Evolutionary conservation across 1,140 invertebrate species (phyloP), one percentile per base, ranked within the genome.

Genomic region (Calycopis cecrops): DNA sequence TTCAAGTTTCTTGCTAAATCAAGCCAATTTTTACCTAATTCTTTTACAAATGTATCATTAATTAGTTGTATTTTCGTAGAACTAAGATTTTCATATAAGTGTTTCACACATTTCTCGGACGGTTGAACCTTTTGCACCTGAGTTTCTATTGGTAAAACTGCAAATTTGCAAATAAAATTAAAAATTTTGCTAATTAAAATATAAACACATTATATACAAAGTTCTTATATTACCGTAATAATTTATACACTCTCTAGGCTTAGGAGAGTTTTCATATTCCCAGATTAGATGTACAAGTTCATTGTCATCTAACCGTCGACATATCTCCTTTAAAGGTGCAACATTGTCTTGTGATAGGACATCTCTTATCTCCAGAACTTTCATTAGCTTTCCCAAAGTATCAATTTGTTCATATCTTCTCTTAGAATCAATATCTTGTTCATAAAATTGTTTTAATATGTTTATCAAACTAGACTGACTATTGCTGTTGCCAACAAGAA

Each of bases 1-100:
- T 80, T 75, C 21, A 91, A 71, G 67, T 80, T 73, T 81, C 90
- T 85, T 9, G 80, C 88, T 12, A 91, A 71, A 35, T 89, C 85
- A 66, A 80, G 80, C 90, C 90, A 91, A 55, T 73, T 74, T 50
- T 65, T 79, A 14, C 90, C 90, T 53, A 91, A 72, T 68, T 85
- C 79, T 63, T 87, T 77, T 40, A 65, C 55, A 3, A 88, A 62
- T 44, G 65, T 73, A 57, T 78, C 59, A 59, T 73, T 67, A 40
- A 86, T 78, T 59, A 67, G 72, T 56, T 76, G 38, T 18, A 56
- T 76, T 67, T 80, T 83, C 50, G 34, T 66, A 37, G 60, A 34
- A 55, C 63, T 74, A 50, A 79, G 52, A 17, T 48, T 67, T 16
- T 58, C 60, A 49, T 47, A 55, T 1, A 55, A 56, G 52, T 59